Base-by-base conservation (phyloP, 2,888 invertebrate genomes). In the Anthrax anthrax region DNA sequence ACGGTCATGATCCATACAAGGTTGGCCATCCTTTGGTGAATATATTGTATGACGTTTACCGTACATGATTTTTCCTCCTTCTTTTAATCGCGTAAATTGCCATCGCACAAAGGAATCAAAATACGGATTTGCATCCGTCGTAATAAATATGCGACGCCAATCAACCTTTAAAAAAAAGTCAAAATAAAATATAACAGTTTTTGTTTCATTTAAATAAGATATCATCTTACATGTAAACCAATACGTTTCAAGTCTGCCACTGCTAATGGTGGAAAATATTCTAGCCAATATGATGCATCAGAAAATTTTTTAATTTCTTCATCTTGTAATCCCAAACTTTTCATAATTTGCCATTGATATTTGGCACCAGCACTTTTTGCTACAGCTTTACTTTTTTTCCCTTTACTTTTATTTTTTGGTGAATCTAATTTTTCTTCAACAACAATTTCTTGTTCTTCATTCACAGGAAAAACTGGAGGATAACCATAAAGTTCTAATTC, bases 1-100 rank as follows among this genome's bases (percentile, higher is more conserved):
- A 56, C 98, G 77, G 67, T 99, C 98, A 63, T 99, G 98, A 67
- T 99, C 98, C 98, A 99, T 98, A 64, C 98, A 99, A 0, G 98
- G 97, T 64, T 99, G 98, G 10, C 84, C 84, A 70, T 99, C 98
- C 59, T 86, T 80, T 0, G 96, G 94, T 0, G 96, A 97, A 68
- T 79, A 99, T 54, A 99, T 86, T 0, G 96, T 94, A 62, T 96
- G 87, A 8, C 98, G 76, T 71, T 99, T 98, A 17, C 98, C 98
- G 71, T 89, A 99, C 71, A 89, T 82, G 27, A 98, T 80, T 70
- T 94, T 95, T 51, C 90, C 87, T 41, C 82, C 76, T 50, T 81
- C 81, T 62, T 81, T 89, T 19, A 98, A 71, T 53, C 84, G 82
- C 48, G 82, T 68, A 65, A 90, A 98, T 67, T 97, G 97, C 98